Conservation (phyloP, 1,140 invertebrate genomes). For the Limonius californicus region DNA sequence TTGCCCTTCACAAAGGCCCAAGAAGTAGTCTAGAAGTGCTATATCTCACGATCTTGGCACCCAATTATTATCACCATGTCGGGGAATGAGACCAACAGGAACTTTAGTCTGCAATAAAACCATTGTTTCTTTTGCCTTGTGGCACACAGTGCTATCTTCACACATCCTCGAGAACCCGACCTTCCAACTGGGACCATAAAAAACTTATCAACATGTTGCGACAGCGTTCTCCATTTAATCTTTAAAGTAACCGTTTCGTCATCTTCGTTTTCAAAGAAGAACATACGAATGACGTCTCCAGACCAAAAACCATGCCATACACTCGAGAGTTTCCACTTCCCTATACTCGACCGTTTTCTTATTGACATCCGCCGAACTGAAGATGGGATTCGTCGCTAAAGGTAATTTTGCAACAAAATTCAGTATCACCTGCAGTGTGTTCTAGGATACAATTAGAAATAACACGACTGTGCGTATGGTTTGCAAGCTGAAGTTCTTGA, state of each 20-base stretch:
- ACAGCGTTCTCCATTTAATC: conserved; percentile 31
- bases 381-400: too few relatives aligned
- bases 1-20: too few relatives aligned
- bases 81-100: too few relatives aligned
- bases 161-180: too few relatives aligned
- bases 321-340: background rate
- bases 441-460: background rate
- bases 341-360: background rate
- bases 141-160: too few relatives aligned
- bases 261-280: conserved; percentile 22
- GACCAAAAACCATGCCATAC: background rate
- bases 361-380: background rate
- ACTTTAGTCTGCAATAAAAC: too few relatives aligned
- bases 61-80: too few relatives aligned
- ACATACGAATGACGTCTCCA: background rate
- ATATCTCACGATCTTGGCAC: too few relatives aligned
- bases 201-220: conserved; percentile 22
- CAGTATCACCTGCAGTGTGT: background rate
- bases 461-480: background rate
- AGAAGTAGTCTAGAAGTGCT: too few relatives aligned
- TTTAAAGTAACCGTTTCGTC: conserved; percentile 32
- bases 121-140: too few relatives aligned
- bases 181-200: conserved; percentile 15
- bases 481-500: background rate
- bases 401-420: background rate